phyloP scores from a whole-genome alignment of 1,140 invertebrate genomes.

The Hyles euphorbiae region DNA sequence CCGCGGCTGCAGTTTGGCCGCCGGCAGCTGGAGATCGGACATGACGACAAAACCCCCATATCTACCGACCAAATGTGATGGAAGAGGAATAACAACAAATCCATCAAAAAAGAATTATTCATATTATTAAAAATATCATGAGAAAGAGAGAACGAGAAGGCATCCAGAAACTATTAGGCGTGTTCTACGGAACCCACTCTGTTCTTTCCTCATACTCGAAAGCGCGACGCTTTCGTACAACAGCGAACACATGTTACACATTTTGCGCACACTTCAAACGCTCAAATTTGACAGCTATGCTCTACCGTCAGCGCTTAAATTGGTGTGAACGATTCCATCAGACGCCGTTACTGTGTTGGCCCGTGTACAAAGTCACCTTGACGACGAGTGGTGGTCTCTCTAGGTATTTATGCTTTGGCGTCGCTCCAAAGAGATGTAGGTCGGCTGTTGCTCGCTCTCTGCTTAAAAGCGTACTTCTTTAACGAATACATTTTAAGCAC shows the following conservation, averaged over 20 bases:
- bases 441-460: conserved; percentile 25
- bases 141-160: too few relatives aligned
- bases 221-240: not conserved
- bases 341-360: conserved; percentile 15
- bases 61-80: too few relatives aligned
- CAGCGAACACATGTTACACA: not conserved
- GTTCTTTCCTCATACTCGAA: not conserved
- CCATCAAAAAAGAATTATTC: too few relatives aligned
- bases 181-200: too few relatives aligned
- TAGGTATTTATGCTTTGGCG: conserved; percentile 48
- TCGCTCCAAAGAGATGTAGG: conserved; percentile 45
- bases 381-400: conserved; percentile 27
- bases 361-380: conserved; percentile 50
- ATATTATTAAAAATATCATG: too few relatives aligned
- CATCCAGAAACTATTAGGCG: too few relatives aligned
- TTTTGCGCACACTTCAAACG: too few relatives aligned
- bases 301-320: conserved; percentile 5
- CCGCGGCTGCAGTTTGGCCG: too few relatives aligned
- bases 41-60: too few relatives aligned
- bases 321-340: conserved; percentile 10
- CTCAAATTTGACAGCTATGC: not conserved
- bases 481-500: conserved; percentile 6
- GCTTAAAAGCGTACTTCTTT: conserved; percentile 11
- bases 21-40: too few relatives aligned
- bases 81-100: too few relatives aligned